Conservation (phyloP, 92 coral and sea anemone genomes). For the Palythoa heliodiscus region DNA sequence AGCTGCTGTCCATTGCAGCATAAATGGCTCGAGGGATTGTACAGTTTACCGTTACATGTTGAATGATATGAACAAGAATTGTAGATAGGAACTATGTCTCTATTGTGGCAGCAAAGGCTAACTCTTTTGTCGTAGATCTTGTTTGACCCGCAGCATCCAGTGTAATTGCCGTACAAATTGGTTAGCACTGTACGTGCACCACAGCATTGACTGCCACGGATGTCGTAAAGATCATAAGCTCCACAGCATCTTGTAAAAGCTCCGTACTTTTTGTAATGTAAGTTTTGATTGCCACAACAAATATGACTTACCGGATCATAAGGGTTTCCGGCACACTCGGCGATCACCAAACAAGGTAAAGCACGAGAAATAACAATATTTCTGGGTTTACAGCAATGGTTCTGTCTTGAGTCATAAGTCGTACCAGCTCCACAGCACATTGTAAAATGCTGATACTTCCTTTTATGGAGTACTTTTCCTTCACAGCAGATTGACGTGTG, state of each 20-base stretch:
- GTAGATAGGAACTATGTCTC: no score
- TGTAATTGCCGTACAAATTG: no score
- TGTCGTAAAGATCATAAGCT: no score
- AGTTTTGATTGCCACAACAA: neutral
- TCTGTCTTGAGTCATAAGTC: neutral
- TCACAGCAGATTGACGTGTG: slow-evolving; percentile 8
- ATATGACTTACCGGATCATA: neutral
- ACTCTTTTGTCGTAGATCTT: no score
- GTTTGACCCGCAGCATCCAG: no score
- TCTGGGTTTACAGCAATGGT: slow-evolving; percentile 6
- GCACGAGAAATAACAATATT: neutral
- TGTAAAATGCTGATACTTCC: neutral
- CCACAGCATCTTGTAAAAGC: neutral
- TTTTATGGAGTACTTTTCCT: neutral
- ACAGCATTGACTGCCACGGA: no score
- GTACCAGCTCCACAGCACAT: slow-evolving; percentile 4
- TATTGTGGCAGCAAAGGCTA: no score
- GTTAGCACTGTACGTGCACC: no score
- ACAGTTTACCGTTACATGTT: no score
- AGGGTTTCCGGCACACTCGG: neutral
- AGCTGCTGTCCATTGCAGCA: no score
- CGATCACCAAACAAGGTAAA: slow-evolving; percentile 1
- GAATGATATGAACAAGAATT: no score
- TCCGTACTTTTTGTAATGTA: neutral
- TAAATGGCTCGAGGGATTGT: no score